Conservation (phyloP, 2,888 invertebrate species). For the Pimpla rufipes region DNA sequence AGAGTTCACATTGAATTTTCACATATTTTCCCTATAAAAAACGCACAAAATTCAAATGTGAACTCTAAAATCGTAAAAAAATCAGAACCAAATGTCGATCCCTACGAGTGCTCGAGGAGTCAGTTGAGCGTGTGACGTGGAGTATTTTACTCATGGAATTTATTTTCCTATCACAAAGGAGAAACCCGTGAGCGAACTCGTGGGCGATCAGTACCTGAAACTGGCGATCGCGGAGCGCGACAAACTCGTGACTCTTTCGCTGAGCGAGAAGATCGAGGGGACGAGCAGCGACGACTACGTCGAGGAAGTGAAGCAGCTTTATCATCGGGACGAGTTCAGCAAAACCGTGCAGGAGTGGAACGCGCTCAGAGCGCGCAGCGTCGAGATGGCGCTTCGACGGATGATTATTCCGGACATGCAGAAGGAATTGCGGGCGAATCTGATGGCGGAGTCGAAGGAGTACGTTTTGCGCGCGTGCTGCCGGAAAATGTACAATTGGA, state of each 20-base stretch:
- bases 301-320: conserved; percentile 95
- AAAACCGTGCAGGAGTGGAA: conserved; percentile 97
- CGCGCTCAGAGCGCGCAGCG: conserved; percentile 92
- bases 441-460: conserved; percentile 94
- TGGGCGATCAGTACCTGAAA: conserved; percentile 95
- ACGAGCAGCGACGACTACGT: conserved; percentile 85
- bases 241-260: conserved; percentile 89
- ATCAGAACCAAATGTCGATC: too few species aligned
- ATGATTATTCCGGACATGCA: conserved; percentile 93
- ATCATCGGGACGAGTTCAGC: conserved; percentile 96
- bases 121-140: too few species aligned
- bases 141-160: too few species aligned
- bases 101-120: too few species aligned
- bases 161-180: too few species aligned
- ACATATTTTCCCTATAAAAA: too few species aligned
- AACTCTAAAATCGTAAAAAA: too few species aligned
- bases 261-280: conserved; percentile 92
- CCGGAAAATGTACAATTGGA: conserved; percentile 93
- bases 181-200: conserved; percentile 95
- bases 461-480: conserved; percentile 93
- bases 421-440: conserved; percentile 92
- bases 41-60: too few species aligned
- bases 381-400: conserved; percentile 91
- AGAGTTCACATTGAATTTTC: too few species aligned
- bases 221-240: conserved; percentile 92